These are phyloP conservation scores for Hydrochoerus hydrochaeris DNA, from an alignment of 2,113 vertebrate species.

Conservation along the genomic window DNA sequence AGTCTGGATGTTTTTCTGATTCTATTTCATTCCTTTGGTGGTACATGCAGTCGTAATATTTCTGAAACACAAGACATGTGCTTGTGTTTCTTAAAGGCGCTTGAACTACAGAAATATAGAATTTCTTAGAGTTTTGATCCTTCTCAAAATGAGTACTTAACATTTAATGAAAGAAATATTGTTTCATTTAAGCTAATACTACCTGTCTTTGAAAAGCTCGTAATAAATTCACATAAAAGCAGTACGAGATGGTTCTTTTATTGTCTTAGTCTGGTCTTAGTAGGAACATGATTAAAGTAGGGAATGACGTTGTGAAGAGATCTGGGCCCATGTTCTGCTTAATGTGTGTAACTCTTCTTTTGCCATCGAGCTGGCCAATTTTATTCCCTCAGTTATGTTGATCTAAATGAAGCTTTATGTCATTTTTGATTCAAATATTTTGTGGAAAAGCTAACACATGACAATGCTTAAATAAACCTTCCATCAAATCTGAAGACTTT, in stretches of 20 bases:
- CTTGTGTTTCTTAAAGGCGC: background rate
- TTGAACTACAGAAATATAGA: background rate
- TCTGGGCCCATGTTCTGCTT: background rate
- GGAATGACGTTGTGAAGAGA: rapidly evolving
- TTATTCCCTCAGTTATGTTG: background rate
- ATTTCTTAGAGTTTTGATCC: background rate
- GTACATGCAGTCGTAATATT: background rate
- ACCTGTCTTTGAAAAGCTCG: background rate
- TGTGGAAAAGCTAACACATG: background rate
- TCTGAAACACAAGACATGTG: background rate
- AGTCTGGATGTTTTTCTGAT: background rate
- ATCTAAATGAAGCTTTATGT: background rate
- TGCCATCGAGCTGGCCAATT: background rate
- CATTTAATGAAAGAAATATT: background rate
- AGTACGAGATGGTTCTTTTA: background rate
- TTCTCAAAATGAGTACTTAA: background rate
- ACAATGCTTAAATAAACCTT: background rate
- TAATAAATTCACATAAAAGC: background rate
- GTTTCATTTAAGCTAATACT: background rate
- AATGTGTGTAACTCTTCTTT: background rate
- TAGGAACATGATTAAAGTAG: background rate
- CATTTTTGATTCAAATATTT: background rate
- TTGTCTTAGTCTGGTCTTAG: background rate
- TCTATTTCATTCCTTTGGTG: background rate
- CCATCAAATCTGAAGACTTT: background rate